Evolutionary conservation across 2,113 vertebrate species (phyloP), one percentile per base, ranked within the genome.

Genomic region (Calidris pugnax): DNA sequence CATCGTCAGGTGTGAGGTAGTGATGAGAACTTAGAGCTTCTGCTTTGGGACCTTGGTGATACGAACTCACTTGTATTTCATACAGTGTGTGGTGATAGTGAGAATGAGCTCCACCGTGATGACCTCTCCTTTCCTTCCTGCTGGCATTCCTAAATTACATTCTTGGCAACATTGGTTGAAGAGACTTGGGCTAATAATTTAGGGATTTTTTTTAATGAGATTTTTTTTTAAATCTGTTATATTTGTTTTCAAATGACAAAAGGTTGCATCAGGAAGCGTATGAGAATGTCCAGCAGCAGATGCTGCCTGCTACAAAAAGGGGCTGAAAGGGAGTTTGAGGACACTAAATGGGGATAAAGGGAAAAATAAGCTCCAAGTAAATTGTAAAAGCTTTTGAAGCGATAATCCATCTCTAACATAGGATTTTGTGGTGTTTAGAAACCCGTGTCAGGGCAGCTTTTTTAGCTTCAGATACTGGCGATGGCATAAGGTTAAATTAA

Each of bases 371-470:
- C 39, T 81, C 14, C 33, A 87, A 57, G 53, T 73, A 39, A 21
- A 8, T 47, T 76, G 82, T 62, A 45, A 87, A 91, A 92, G 62
- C 48, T 87, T 93, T 89, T 92, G 86, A 95, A 92, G 45, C 66
- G 16, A 14, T 93, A 90, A 90, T 79, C 67, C 20, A 8, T 84
- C 47, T 86, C 22, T 68, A 7, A 55, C 27, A 10, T 68, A 87
- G 88, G 28, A 37, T 79, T 72, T 76, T 56, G 24, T 60, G 56
- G 30, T 81, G 16, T 87, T 87, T 53, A 85, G 48, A 87, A 92
- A 57, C 28, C 26, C 11, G 14, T 33, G 37, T 84, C 66, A 60
- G 51, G 35, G 39, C 74, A 85, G 27, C 51, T 79, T 87, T 89
- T 93, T 68, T 69, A 78, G 45, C 56, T 83, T 89, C 2, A 2